Evolutionary conservation across 2,113 vertebrate genomes (phyloP).

Genomic region (Aegithalos caudatus): DNA sequence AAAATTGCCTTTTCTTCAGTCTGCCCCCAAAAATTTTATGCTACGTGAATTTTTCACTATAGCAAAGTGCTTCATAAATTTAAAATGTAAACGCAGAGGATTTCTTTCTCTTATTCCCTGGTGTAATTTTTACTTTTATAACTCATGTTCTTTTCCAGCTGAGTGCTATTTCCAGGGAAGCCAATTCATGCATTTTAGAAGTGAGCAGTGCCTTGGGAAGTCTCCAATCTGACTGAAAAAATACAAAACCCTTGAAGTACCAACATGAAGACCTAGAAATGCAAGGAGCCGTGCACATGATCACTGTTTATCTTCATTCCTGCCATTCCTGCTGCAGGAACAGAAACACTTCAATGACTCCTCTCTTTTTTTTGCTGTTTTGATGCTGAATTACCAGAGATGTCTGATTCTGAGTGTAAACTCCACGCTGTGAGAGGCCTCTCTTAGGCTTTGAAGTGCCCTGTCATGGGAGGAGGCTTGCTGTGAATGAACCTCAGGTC

Average conservation of each 20-base stretch:
- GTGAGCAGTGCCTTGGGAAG: not conserved
- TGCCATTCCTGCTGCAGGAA: not conserved
- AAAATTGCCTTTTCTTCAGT: not conserved
- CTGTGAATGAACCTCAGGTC: not conserved
- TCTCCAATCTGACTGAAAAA: not conserved
- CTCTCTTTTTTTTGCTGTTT: not conserved
- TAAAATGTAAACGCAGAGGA: not conserved
- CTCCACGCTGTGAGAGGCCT: not conserved
- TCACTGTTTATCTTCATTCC: not conserved
- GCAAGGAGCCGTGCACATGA: not conserved
- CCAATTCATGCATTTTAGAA: not conserved
- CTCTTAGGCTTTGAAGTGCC: not conserved
- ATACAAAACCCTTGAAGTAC: not conserved
- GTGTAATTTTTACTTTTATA: not conserved
- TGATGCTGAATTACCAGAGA: not conserved
- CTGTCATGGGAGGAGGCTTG: not conserved
- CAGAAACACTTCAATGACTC: not conserved
- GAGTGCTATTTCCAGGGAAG: not conserved
- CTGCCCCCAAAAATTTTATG: not conserved
- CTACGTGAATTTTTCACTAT: fast-evolving
- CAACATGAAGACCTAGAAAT: not conserved
- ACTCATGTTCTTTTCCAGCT: conserved; percentile 8
- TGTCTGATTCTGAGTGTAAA: not conserved
- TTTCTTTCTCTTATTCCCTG: not conserved
- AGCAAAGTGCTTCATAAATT: conserved; percentile 1